These are phyloP conservation scores for Oncorhynchus nerka DNA, from an alignment of 2,113 vertebrate species.

Conservation along the genomic window DNA sequence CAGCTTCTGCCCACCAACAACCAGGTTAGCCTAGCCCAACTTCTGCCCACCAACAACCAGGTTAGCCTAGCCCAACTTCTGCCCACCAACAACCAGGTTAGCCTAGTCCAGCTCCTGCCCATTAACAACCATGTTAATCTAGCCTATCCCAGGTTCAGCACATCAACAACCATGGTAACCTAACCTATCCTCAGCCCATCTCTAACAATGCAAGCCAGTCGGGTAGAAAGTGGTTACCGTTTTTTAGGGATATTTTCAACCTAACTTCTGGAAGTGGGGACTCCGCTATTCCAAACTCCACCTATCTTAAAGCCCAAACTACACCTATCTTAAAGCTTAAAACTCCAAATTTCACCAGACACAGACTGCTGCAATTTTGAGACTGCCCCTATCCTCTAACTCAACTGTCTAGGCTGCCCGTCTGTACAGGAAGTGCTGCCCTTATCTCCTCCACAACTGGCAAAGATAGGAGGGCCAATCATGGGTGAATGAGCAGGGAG, in stretches of 20 bases:
- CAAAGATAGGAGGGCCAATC: constrained; percentile 34
- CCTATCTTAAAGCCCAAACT: not conserved
- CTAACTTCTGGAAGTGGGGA: too few species aligned
- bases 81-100: not conserved
- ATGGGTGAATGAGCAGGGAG: constrained; percentile 2
- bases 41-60: not conserved
- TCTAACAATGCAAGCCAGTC: not conserved
- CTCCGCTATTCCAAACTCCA: not conserved
- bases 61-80: not conserved
- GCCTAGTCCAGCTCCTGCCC: too few species aligned
- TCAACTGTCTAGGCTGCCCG: constrained; percentile 30
- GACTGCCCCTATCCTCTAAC: not conserved
- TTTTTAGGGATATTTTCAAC: too few species aligned
- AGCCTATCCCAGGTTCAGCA: not conserved
- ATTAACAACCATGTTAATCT: not conserved
- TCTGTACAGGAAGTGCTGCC: constrained; percentile 53
- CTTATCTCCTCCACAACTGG: constrained; percentile 57
- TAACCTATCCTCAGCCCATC: not conserved
- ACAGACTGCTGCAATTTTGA: not conserved
- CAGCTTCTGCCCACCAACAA: too few species aligned
- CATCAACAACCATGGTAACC: not conserved
- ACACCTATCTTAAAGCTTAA: not conserved
- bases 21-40: not conserved
- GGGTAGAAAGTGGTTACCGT: too few species aligned
- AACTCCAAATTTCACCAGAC: not conserved